These are phyloP conservation scores for Centroberyx gerrardi DNA, from an alignment of 2,797 vertebrate species.

Conservation along the genomic window DNA sequence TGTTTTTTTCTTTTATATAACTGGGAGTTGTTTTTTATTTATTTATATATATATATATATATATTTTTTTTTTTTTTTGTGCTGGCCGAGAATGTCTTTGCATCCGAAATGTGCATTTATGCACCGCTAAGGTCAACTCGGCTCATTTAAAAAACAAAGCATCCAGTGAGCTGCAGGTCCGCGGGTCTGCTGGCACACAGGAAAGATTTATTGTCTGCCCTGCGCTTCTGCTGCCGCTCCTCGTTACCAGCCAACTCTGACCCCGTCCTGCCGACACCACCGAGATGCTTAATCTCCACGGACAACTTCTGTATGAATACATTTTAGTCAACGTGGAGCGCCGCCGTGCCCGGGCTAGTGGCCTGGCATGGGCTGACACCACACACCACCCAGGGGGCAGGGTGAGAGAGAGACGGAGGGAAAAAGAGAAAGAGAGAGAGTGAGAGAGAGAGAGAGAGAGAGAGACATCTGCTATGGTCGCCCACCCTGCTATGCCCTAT, in stretches of 20 bases:
- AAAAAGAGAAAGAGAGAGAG: neutral
- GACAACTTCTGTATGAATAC: slow-evolving; percentile 79
- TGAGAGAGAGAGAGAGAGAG: neutral
- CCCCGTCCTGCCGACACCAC: slow-evolving; percentile 69
- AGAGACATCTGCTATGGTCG: slow-evolving; percentile 76
- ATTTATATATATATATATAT: neutral
- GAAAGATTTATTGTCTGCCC: slow-evolving; percentile 80
- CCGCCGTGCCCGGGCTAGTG: slow-evolving; percentile 49
- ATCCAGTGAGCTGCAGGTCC: slow-evolving; percentile 64
- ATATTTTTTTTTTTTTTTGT: slow-evolving; percentile 32
- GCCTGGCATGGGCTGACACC: slow-evolving; percentile 64
- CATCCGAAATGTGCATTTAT: slow-evolving; percentile 75
- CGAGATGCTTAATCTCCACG: slow-evolving; percentile 73
- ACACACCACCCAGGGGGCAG: slow-evolving; percentile 38
- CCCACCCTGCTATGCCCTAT: slow-evolving; percentile 65
- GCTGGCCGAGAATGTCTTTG: slow-evolving; percentile 67
- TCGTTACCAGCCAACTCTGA: slow-evolving; percentile 81
- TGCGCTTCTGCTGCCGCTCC: slow-evolving; percentile 65
- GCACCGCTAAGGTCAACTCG: slow-evolving; percentile 72
- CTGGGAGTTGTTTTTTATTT: slow-evolving; percentile 46
- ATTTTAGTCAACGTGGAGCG: slow-evolving; percentile 62
- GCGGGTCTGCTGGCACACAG: slow-evolving; percentile 66
- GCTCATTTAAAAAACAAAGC: slow-evolving; percentile 80
- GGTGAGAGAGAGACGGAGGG: neutral
- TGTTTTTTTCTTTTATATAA: slow-evolving; percentile 44